Base-by-base conservation (phyloP, 2,113 vertebrate genomes). In the Cettia cetti region DNA sequence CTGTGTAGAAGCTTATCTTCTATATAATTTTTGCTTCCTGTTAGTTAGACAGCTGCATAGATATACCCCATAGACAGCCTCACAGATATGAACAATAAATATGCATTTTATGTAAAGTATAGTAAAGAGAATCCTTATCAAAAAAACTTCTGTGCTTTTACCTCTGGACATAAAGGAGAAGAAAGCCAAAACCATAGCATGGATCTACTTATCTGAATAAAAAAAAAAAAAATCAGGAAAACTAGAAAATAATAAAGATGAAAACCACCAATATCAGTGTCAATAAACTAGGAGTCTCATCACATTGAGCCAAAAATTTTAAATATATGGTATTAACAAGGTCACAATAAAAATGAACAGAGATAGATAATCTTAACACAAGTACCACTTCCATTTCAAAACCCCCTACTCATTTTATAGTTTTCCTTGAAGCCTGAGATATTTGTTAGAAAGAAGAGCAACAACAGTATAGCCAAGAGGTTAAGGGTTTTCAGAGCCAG, bases 381-480 rank as follows among this genome's bases (percentile, higher is more conserved):
- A 64, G 35, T 50, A 72, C 15, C 6, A 42, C 28, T 78, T 65
- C 7, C 9, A 15, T 22, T 60, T 19, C 19, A 85, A 78, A 56
- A 35, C 6, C 0, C 1, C 10, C 12, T 18, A 60, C 69, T 37
- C 0, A 15, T 64, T 70, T 18, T 23, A 12, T 3, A 37, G 28
- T 30, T 74, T 66, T 4, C 9, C 31, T 59, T 40, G 37, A 82
- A 57, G 14, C 19, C 16, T 21, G 21, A 28, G 30, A 10, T 10
- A 23, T 74, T 84, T 71, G 72, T 64, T 15, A 47, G 24, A 65
- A 63, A 42, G 23, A 81, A 40, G 6, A 68, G 68, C 7, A 86
- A 30, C 5, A 57, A 16, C 1, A n/a, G 27, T 39, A 9, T 11
- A 14, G 9, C 7, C 74, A 65, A 78, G 24, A 10, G 11, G 52